These are phyloP conservation scores for Aurelia sp. DNA, from an alignment of 30 jellyfish, hydroid and myxozoan species.

Conservation along the genomic window DNA sequence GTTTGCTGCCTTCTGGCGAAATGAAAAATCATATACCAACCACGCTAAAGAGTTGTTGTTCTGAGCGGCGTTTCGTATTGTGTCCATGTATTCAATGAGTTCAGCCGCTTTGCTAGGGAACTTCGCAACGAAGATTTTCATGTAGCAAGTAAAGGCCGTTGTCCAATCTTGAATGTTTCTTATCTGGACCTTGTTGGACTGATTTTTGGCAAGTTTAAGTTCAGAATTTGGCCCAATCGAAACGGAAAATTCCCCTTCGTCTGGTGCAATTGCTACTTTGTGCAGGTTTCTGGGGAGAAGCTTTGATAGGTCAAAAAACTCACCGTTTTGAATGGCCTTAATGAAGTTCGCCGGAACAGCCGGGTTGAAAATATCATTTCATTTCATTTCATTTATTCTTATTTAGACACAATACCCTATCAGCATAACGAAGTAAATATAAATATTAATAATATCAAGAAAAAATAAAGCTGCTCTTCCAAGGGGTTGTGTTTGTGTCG, in stretches of 20 bases:
- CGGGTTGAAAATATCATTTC: no score
- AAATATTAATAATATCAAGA: no score
- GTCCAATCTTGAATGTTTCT: no score
- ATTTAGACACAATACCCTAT: no score
- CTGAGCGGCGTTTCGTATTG: neutral
- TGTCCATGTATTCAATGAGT: neutral
- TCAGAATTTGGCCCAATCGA: neutral
- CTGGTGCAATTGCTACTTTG: neutral
- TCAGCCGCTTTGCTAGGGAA: neutral
- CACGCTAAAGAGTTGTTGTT: neutral
- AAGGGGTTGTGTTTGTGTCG: no score
- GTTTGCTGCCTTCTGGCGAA: neutral
- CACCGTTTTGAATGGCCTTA: no score
- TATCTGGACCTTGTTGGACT: no score
- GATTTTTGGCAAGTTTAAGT: neutral
- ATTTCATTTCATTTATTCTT: no score
- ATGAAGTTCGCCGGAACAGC: no score
- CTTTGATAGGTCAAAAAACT: neutral
- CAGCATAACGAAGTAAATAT: no score
- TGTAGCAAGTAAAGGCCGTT: no score
- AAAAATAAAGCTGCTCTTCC: no score
- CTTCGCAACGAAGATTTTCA: neutral
- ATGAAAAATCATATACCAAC: neutral
- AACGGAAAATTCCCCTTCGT: neutral
- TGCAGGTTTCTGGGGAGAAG: neutral